Evolutionary conservation across 2,113 vertebrate species (phyloP).

Genomic region (Crotalus viridis): DNA sequence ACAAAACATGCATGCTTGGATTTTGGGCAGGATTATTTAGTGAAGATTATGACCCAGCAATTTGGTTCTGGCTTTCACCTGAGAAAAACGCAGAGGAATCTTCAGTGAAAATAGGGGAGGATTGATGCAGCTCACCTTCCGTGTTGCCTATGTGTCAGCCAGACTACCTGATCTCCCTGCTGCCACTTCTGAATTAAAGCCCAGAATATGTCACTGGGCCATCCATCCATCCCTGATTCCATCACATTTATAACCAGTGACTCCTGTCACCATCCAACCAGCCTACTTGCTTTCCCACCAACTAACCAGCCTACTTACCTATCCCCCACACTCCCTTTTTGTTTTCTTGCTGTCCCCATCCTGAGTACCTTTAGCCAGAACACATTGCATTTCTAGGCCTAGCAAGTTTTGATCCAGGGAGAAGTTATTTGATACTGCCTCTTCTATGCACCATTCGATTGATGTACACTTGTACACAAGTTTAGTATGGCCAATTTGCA

Average conservation of each 20-base stretch:
- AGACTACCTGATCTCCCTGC: not conserved
- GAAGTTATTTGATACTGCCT: not conserved
- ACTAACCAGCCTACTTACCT: not conserved
- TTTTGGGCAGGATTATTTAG: not conserved
- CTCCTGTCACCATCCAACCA: not conserved
- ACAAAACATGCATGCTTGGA: not conserved
- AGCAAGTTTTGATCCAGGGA: not conserved
- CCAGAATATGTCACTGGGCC: not conserved
- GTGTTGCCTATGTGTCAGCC: not conserved
- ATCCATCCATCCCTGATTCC: not conserved
- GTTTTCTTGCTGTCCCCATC: not conserved
- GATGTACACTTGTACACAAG: not conserved
- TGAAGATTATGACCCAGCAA: not conserved
- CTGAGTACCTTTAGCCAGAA: not conserved
- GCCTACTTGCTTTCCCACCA: not conserved
- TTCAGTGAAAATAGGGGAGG: not conserved
- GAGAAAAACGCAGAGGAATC: not conserved
- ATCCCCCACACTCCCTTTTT: not conserved
- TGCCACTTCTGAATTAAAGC: not conserved
- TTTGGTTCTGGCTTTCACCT: not conserved
- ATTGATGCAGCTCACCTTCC: not conserved
- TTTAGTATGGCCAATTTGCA: not conserved
- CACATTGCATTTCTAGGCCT: not conserved
- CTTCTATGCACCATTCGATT: not conserved
- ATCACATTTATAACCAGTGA: not conserved